Base-by-base conservation (phyloP, 2,797 vertebrate genomes). In the Sebastolobus altivelis region DNA sequence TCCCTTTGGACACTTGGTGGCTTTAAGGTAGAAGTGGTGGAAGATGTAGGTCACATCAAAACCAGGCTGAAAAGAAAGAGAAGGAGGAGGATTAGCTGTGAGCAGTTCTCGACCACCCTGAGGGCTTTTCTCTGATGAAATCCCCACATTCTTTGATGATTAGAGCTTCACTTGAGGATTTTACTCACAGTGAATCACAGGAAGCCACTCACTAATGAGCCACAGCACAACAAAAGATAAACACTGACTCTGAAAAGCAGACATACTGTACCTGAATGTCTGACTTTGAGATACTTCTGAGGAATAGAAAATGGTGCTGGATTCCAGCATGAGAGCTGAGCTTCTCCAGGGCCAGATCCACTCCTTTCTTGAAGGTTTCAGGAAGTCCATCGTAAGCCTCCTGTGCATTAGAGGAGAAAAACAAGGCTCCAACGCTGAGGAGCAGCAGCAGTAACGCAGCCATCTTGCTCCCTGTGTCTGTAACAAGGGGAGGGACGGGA, bases 21-120 rank as follows among this genome's bases (percentile, higher is more conserved):
- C 85, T 91, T 95, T 96, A 0, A 96, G 89, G 77, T 89, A 86
- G 77, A 96, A 96, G 77, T 95, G 81, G 78, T 96, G 95, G 77
- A 92, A 95, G 75, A 95, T 78, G 87, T 85, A 94, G 9, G 2
- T 88, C 69, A 94, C 93, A 18, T 80, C 87, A 60, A 94, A 96
- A 2, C 93, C 95, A 49, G 88, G 29, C 96, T 96, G 83, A 33
- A 55, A 63, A 81, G 61, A 29, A 31, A 84, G 12, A 70, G 8
- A 5, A 62, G 1, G n/a, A 52, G 14, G 8, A 20, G 10, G 22
- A 22, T 38, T 20, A 65, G 7, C 6, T 37, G 1, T 20, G 35
- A 68, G 16, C 10, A 56, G 35, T 3, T 43, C 3, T 22, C 14
- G 52, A 56, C 35, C 1, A 27, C 4, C 3, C 4, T 12, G 1